Percentiles rank a stretch among this genome's conserved stretches.
Evolutionary conservation across 2,113 vertebrate genomes (phyloP).

Genomic region (Nansenia antarctica): DNA sequence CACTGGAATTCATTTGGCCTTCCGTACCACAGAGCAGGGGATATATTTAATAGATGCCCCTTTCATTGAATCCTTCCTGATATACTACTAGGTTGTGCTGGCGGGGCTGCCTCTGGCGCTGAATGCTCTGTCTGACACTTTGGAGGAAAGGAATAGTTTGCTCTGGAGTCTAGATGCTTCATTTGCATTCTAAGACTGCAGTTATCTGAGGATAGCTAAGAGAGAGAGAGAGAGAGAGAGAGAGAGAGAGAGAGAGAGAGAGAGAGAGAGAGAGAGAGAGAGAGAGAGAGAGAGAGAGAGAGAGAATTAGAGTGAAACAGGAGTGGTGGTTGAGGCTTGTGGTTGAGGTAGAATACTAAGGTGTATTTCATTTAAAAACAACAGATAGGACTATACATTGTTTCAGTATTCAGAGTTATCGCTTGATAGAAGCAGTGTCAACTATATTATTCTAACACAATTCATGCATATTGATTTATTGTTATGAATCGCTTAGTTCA

Average conservation of each 20-base stretch:
- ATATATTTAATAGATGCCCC: conserved; percentile 28
- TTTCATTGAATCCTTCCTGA: conserved; percentile 21
- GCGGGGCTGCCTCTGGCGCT: conserved; percentile 23
- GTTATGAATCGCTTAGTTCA: not conserved
- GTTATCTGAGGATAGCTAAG: conserved; percentile 7
- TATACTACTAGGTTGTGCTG: conserved; percentile 16
- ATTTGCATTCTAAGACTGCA: conserved; percentile 37
- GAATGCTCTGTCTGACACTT: conserved; percentile 19
- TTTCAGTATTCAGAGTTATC: too few species aligned
- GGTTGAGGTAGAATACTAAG: not conserved
- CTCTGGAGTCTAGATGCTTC: conserved; percentile 28
- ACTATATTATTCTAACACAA: not conserved
- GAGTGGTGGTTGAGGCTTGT: too few species aligned
- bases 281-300: too few species aligned
- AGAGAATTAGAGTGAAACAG: too few species aligned
- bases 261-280: too few species aligned
- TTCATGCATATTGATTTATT: not conserved
- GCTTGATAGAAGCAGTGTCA: too few species aligned
- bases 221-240: too few species aligned
- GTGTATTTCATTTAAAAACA: not conserved
- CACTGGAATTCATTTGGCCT: conserved; percentile 23
- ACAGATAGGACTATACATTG: too few species aligned
- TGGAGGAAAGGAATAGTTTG: conserved; percentile 16
- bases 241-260: too few species aligned
- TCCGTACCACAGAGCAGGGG: conserved; percentile 25